These are phyloP conservation scores for Trichacis sp. DNA, from an alignment of 2,888 invertebrate species.

Conservation along the genomic window DNA sequence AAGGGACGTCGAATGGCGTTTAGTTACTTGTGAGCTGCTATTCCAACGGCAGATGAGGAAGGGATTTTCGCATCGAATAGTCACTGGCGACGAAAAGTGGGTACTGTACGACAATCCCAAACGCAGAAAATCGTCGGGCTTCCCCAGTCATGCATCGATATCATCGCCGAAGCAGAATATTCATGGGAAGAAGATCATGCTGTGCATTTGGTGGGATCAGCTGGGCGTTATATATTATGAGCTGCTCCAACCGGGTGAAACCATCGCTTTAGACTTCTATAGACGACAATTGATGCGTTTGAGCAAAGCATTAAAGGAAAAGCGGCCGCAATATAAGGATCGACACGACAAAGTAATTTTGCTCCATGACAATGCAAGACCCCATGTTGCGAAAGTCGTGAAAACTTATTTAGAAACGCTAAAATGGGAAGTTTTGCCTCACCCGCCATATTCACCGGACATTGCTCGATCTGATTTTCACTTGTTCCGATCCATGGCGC, in stretches of 20 bases:
- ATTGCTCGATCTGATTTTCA: too few species aligned
- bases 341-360: constrained; percentile 24
- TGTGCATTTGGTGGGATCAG: too few species aligned
- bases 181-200: not conserved
- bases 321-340: constrained; percentile 14
- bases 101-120: too few species aligned
- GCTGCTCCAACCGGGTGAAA: constrained; percentile 20
- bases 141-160: not conserved
- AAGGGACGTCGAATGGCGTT: constrained; percentile 4
- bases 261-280: constrained; percentile 24
- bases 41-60: not conserved
- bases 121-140: not conserved
- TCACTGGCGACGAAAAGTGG: constrained; percentile 5
- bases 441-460: too few species aligned
- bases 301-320: constrained; percentile 20
- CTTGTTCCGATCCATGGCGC: not conserved
- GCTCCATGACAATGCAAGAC: constrained; percentile 10
- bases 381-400: constrained; percentile 15
- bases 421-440: too few species aligned
- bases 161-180: not conserved
- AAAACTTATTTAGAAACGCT: too few species aligned
- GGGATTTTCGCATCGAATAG: not conserved
- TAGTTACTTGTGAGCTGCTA: constrained; percentile 5
- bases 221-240: constrained; percentile 21
- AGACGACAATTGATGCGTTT: constrained; percentile 30